Percentiles rank a stretch among this genome's conserved stretches.
phyloP scores from a whole-genome alignment of 2,888 invertebrate species.

The Rhamnusium bicolor region DNA sequence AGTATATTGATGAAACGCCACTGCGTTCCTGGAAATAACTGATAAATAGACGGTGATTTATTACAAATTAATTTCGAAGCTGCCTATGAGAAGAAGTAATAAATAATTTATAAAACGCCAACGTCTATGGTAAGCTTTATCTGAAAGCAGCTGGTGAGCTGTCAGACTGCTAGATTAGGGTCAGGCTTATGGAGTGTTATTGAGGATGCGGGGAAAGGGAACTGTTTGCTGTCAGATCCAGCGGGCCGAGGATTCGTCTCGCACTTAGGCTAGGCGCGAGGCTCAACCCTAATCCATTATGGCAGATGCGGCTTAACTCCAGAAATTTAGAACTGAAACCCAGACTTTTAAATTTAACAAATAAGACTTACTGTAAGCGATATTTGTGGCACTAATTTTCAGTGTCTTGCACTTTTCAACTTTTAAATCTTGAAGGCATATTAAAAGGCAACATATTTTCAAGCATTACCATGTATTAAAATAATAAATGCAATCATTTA shows the following conservation, averaged over 20 bases:
- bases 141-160: slow-evolving; percentile 69
- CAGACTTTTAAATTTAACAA: slow-evolving; percentile 59
- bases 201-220: slow-evolving; percentile 54
- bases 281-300: slow-evolving; percentile 70
- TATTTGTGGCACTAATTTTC: slow-evolving; percentile 6
- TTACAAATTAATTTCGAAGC: slow-evolving; percentile 53
- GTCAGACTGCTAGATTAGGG: slow-evolving; percentile 70
- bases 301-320: slow-evolving; percentile 66
- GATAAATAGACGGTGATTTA: slow-evolving; percentile 53
- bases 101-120: slow-evolving; percentile 61
- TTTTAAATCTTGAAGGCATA: neutral
- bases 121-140: slow-evolving; percentile 66
- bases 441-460: too few relatives aligned
- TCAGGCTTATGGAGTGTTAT: slow-evolving; percentile 61
- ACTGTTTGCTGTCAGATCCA: slow-evolving; percentile 65
- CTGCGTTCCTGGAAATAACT: slow-evolving; percentile 37
- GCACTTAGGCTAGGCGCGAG: slow-evolving; percentile 64
- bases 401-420: neutral
- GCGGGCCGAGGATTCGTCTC: slow-evolving; percentile 66
- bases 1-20: slow-evolving; percentile 34
- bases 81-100: slow-evolving; percentile 55
- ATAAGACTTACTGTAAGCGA: slow-evolving; percentile 38
- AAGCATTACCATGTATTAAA: too few relatives aligned
- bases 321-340: slow-evolving; percentile 60
- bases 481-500: too few relatives aligned